phyloP scores from a whole-genome alignment of 2,113 vertebrate species.

The Erythrolamprus reginae region DNA sequence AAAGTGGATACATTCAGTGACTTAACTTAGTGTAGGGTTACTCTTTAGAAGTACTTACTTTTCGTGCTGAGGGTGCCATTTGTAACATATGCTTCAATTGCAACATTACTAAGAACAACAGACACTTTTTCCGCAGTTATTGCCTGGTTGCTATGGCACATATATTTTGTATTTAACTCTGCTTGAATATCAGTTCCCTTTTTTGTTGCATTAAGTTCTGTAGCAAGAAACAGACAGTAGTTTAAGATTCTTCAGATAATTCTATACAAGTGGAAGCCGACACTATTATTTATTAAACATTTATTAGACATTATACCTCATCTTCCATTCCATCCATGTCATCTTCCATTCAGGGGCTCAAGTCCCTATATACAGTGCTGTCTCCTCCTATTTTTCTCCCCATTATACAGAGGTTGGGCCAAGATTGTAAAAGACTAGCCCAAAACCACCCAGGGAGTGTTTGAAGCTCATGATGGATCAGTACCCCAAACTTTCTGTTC shows the following conservation, averaged over 20 bases:
- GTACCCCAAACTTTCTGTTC: neutral
- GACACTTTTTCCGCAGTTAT: slow-evolving; percentile 57
- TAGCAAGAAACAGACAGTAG: slow-evolving; percentile 4
- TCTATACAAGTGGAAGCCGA: neutral
- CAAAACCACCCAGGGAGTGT: neutral
- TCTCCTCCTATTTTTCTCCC: neutral
- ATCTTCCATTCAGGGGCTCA: neutral
- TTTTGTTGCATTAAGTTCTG: slow-evolving; percentile 31
- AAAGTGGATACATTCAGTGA: neutral
- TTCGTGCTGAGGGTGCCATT: slow-evolving; percentile 71
- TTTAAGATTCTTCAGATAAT: neutral
- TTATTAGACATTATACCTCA: neutral
- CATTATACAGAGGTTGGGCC: neutral
- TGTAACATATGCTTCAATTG: slow-evolving; percentile 82
- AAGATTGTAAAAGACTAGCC: neutral
- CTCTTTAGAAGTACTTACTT: slow-evolving; percentile 64
- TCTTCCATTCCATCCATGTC: neutral
- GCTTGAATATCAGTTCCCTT: slow-evolving; percentile 68
- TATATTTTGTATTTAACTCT: slow-evolving; percentile 75
- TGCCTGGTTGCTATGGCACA: slow-evolving; percentile 63
- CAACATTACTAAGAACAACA: slow-evolving; percentile 69
- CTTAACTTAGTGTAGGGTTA: neutral
- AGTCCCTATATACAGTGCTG: neutral
- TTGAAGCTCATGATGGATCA: neutral
- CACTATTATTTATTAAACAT: neutral